These are phyloP conservation scores for Scytalopus superciliaris DNA, from an alignment of 2,113 vertebrate species.

Conservation along the genomic window DNA sequence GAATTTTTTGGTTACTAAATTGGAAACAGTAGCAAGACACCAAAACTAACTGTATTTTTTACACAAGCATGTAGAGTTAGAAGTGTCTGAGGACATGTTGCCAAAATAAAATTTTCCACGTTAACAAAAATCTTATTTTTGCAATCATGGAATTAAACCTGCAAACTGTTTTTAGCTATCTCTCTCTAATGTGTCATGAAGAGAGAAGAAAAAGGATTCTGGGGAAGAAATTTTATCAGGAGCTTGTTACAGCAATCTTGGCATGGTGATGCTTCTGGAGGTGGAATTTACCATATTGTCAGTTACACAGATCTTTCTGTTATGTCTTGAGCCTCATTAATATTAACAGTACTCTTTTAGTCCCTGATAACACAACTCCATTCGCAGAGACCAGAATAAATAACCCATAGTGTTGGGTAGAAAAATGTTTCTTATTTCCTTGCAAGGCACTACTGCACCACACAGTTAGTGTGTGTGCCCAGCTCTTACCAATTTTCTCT, in stretches of 20 bases:
- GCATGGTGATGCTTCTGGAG: neutral
- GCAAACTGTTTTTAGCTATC: neutral
- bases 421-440: neutral
- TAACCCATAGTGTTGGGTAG: neutral
- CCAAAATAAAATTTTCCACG: neutral
- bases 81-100: neutral
- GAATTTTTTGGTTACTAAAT: neutral
- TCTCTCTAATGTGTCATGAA: neutral
- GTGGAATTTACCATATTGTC: neutral
- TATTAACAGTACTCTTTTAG: neutral
- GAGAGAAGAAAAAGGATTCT: neutral
- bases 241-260: neutral
- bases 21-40: neutral
- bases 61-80: neutral
- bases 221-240: neutral
- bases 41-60: neutral
- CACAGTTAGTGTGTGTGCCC: neutral
- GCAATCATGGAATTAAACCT: neutral
- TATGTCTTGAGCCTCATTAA: neutral
- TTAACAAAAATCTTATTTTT: neutral
- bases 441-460: neutral
- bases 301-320: neutral
- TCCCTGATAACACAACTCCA: neutral
- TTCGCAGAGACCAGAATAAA: neutral
- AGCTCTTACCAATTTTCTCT: neutral